phyloP scores from a whole-genome alignment of 2,888 invertebrate genomes.

The Latheticus oryzae region DNA sequence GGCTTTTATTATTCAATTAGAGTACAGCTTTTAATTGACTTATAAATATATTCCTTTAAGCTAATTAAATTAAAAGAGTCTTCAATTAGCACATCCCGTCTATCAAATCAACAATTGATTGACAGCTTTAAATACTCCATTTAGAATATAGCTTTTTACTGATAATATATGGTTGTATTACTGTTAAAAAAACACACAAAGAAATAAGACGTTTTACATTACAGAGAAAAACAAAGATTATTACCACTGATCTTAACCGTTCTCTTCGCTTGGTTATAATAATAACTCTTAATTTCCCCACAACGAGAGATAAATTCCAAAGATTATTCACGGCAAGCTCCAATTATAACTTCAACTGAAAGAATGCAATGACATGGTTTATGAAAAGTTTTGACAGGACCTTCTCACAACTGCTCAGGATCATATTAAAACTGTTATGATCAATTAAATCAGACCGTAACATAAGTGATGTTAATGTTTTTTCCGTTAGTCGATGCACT shows the following conservation, averaged over 20 bases:
- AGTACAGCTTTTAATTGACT: conserved; percentile 28
- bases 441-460: conserved; percentile 8
- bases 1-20: conserved; percentile 35
- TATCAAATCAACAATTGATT: conserved; percentile 28
- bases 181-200: too few species aligned
- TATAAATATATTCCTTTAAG: conserved; percentile 29
- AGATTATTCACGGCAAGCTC: conserved; percentile 23
- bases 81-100: conserved; percentile 39
- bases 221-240: too few species aligned
- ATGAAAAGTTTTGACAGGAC: conserved; percentile 9
- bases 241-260: conserved; percentile 19
- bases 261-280: conserved; percentile 7
- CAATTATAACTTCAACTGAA: conserved; percentile 22
- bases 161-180: too few species aligned
- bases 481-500: conserved; percentile 4
- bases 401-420: conserved; percentile 5
- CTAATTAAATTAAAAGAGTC: conserved; percentile 33
- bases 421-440: conserved; percentile 1
- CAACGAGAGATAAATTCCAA: conserved; percentile 4
- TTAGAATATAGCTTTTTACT: too few species aligned
- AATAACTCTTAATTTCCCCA: conserved; percentile 1
- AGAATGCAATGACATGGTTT: conserved; percentile 11
- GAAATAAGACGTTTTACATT: too few species aligned
- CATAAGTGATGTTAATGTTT: neutral
- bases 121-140: too few species aligned